Base-by-base conservation (phyloP, 2,113 vertebrate species). In the Elgaria multicarinata region DNA sequence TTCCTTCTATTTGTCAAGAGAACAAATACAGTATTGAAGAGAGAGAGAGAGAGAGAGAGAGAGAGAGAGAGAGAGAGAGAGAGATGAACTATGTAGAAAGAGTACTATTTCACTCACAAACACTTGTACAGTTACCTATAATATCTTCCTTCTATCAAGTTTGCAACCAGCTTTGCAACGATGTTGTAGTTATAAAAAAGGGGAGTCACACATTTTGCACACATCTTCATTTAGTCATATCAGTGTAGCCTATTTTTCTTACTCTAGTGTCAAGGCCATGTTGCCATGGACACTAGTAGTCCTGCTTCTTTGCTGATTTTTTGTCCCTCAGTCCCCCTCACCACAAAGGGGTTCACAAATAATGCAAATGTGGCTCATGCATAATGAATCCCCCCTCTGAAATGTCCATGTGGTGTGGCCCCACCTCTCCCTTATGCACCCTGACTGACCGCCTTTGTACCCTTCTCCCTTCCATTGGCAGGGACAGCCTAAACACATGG, bases 1-100 rank as follows among this genome's bases (percentile, higher is more conserved):
- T 94, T 86, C 13, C 50, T 50, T 76, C n/a, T 33, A 75, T 85
- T 89, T 82, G 77, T n/a, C 46, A 91, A 91, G 89, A 69, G 93
- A 92, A 81, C 83, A 53, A 91, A 79, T 82, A 91, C 88, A 89
- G 28, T 44, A 83, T 88, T 88, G 50, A 83, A 69, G 69, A 50
- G 85, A 64, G 3, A 4, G 8, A 88, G 58, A 64, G 14, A 22
- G n/a, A n/a, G n/a, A 69, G 69, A 50, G 85, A 64, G 3, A 69
- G 69, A 50, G 85, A 64, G 3, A 69, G 69, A 50, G 85, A 64
- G 3, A 69, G 69, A 50, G 85, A 64, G 3, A 4, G 8, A 88
- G 58, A 64, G 14, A 22, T 81, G 20, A 81, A 81, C 20, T 72
- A 85, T 72, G 46, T 85, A 39, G 50, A 6, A 42, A 58, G 53